Evolutionary conservation across 2,888 invertebrate species (phyloP).

Genomic region (Lasioglossum morio): DNA sequence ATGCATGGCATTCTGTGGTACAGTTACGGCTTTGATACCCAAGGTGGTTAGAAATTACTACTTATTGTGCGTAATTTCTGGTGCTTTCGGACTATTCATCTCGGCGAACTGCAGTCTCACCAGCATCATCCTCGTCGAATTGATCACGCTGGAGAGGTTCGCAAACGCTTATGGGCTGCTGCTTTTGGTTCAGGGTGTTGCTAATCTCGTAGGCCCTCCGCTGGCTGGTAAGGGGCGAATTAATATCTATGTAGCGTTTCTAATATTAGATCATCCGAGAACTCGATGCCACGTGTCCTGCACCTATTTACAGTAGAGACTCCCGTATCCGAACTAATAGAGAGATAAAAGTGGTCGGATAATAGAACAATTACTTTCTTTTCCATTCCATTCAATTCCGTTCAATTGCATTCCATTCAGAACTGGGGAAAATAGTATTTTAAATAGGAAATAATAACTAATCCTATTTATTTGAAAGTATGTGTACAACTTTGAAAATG

Average conservation of each 20-base stretch:
- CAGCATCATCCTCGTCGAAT: conserved; percentile 94
- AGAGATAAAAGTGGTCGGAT: no score
- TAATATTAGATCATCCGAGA: background rate
- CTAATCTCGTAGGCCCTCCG: conserved; percentile 95
- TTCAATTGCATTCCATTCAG: no score
- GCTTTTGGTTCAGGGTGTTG: conserved; percentile 94
- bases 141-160: conserved; percentile 95
- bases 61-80: conserved; percentile 88
- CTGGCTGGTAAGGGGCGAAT: conserved; percentile 89
- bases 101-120: conserved; percentile 97
- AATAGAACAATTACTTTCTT: no score
- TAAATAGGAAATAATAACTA: no score
- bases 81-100: conserved; percentile 95
- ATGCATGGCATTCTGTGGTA: conserved; percentile 91
- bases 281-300: background rate
- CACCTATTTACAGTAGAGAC: no score
- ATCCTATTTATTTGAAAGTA: no score
- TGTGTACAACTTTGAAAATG: no score
- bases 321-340: no score
- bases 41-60: conserved; percentile 86
- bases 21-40: conserved; percentile 89
- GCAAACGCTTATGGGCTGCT: conserved; percentile 96
- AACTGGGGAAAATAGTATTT: no score
- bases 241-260: conserved; percentile 5
- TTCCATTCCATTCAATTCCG: no score